A percentile compares a stretch with the other conserved stretches of the same genome.
These are phyloP conservation scores for Spea multiplicata DNA, from an alignment of 2,113 vertebrate genomes.

Conservation along the genomic window DNA sequence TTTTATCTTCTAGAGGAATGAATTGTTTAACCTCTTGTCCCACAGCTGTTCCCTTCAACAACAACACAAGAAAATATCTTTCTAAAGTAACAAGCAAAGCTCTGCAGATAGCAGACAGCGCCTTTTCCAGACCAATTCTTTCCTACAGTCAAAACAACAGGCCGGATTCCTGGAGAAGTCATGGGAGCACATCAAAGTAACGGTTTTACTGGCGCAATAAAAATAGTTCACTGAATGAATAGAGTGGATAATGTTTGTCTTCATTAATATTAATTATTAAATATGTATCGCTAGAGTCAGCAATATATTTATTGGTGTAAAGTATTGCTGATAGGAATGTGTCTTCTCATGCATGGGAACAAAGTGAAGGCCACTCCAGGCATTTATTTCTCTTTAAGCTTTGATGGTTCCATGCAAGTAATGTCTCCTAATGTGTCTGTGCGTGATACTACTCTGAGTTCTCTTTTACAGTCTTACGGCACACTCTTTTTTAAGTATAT, in stretches of 20 bases:
- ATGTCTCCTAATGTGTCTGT: no score
- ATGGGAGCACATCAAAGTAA: not conserved
- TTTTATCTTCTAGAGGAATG: constrained; percentile 39
- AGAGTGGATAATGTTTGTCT: not conserved
- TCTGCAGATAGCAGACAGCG: constrained; percentile 14
- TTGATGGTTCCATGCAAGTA: no score
- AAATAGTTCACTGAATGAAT: not conserved
- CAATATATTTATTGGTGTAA: no score
- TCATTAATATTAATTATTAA: not conserved
- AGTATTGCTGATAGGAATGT: no score
- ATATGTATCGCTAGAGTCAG: not conserved
- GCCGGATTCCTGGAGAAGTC: constrained; percentile 9
- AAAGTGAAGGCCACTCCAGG: no score
- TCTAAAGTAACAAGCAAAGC: constrained; percentile 32
- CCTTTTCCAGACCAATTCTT: constrained; percentile 7
- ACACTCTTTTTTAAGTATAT: no score
- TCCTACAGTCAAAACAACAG: not conserved
- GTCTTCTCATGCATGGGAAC: no score
- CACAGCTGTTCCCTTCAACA: constrained; percentile 39
- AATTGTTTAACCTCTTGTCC: constrained; percentile 39
- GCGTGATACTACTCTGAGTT: no score
- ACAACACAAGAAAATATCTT: constrained; percentile 34
- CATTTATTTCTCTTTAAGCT: no score
- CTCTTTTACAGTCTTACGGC: no score
- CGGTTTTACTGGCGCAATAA: not conserved